Conservation (phyloP, 2,113 vertebrate species). For the Archocentrus centrarchus region DNA sequence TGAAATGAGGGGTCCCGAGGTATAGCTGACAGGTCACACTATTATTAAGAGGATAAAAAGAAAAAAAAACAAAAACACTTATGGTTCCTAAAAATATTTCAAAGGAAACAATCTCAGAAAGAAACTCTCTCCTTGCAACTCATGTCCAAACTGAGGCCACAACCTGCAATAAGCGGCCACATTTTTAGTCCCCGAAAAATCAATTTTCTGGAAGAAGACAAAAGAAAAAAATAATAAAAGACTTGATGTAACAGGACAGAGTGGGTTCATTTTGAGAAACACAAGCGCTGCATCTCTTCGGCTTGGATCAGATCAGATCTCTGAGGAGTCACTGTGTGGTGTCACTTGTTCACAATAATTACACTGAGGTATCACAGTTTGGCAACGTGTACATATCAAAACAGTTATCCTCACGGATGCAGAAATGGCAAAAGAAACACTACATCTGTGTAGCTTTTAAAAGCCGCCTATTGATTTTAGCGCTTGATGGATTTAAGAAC, state of each 20-base stretch:
- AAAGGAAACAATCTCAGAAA: not conserved
- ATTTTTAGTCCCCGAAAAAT: not conserved
- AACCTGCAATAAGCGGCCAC: not conserved
- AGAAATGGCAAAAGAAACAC: slow-evolving; percentile 27
- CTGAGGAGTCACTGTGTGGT: not conserved
- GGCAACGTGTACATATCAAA: slow-evolving; percentile 33
- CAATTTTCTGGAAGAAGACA: not conserved
- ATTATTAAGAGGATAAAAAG: not conserved
- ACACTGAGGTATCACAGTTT: slow-evolving; percentile 24
- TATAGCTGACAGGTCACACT: not conserved
- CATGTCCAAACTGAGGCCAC: not conserved
- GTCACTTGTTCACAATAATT: slow-evolving; percentile 52
- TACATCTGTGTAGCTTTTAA: not conserved
- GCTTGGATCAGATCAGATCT: not conserved
- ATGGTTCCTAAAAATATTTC: not conserved
- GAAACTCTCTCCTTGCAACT: not conserved
- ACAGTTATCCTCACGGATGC: slow-evolving; percentile 39
- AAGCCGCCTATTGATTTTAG: slow-evolving; percentile 34
- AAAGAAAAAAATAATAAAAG: not conserved
- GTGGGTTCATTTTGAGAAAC: slow-evolving; percentile 23
- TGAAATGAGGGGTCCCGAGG: not conserved
- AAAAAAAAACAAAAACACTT: not conserved
- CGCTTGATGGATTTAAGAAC: slow-evolving; percentile 47
- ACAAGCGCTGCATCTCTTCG: not conserved
- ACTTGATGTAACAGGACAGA: not conserved